A percentile compares a stretch with the other conserved stretches of the same genome.
Conservation (phyloP, 2,888 invertebrate species). For the Uloborus plumipes region DNA sequence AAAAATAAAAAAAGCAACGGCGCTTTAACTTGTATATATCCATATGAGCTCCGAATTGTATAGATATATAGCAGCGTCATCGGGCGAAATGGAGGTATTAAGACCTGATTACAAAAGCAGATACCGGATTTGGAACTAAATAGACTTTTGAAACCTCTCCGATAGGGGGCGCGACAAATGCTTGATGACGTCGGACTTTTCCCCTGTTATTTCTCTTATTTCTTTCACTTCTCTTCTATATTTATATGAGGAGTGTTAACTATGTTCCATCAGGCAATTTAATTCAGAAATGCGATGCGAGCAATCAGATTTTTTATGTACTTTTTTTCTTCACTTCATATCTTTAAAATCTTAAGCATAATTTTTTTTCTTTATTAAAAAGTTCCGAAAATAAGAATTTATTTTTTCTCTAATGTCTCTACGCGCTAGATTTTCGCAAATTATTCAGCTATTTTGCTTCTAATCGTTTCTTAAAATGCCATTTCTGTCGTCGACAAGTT, state of each 20-base stretch:
- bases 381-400: too few relatives aligned
- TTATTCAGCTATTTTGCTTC: slow-evolving; percentile 38
- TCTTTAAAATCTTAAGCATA: not conserved
- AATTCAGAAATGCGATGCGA: slow-evolving; percentile 58
- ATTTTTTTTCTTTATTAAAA: too few relatives aligned
- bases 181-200: not conserved
- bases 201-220: slow-evolving; percentile 9
- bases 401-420: too few relatives aligned
- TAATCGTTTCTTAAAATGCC: slow-evolving; percentile 40
- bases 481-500: not conserved
- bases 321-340: slow-evolving; percentile 12
- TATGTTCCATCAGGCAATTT: slow-evolving; percentile 53
- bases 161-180: slow-evolving; percentile 32
- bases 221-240: not conserved
- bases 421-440: slow-evolving; percentile 35
- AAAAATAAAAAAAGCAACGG: slow-evolving; percentile 10
- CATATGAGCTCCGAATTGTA: slow-evolving; percentile 18
- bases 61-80: slow-evolving; percentile 10
- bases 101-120: slow-evolving; percentile 62
- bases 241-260: slow-evolving; percentile 24
- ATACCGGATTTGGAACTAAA: slow-evolving; percentile 63
- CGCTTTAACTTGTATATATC: slow-evolving; percentile 15
- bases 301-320: slow-evolving; percentile 43
- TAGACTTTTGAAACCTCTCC: slow-evolving; percentile 56
- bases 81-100: slow-evolving; percentile 55